These are phyloP conservation scores for Kryptopterus vitreolus DNA, from an alignment of 2,797 vertebrate species.

Conservation along the genomic window DNA sequence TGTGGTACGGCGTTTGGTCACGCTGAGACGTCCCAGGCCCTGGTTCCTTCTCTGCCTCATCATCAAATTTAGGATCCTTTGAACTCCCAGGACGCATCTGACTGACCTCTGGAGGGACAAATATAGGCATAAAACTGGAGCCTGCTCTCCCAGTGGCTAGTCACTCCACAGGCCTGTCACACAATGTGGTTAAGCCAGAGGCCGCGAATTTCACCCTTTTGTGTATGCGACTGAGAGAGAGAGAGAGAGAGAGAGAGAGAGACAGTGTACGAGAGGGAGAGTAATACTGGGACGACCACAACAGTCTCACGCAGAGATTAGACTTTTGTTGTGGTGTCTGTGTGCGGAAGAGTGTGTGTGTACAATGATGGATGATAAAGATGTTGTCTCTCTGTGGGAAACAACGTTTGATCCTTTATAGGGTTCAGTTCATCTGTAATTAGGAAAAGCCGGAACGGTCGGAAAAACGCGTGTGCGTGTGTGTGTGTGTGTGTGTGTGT, in stretches of 20 bases:
- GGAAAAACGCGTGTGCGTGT: not conserved
- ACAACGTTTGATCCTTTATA: not conserved
- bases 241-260: not conserved
- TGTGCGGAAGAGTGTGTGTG: not conserved
- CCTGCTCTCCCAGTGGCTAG: not conserved
- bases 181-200: not conserved
- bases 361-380: not conserved
- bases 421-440: slow-evolving; percentile 24
- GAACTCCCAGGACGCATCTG: slow-evolving; percentile 22
- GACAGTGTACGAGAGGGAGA: not conserved
- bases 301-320: slow-evolving; percentile 21
- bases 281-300: not conserved
- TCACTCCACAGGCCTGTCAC: not conserved
- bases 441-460: not conserved
- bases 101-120: slow-evolving; percentile 8
- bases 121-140: slow-evolving; percentile 21
- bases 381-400: slow-evolving; percentile 6
- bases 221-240: not conserved
- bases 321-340: slow-evolving; percentile 17
- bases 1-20: not conserved
- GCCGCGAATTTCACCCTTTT: slow-evolving; percentile 23
- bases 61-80: not conserved
- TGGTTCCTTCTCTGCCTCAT: not conserved
- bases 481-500: slow-evolving; percentile 5
- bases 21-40: slow-evolving; percentile 8